Percentiles rank a stretch among this genome's conserved stretches.
These are phyloP conservation scores for Aphaenogaster floridana DNA, from an alignment of 1,140 invertebrate species.

Conservation along the genomic window DNA sequence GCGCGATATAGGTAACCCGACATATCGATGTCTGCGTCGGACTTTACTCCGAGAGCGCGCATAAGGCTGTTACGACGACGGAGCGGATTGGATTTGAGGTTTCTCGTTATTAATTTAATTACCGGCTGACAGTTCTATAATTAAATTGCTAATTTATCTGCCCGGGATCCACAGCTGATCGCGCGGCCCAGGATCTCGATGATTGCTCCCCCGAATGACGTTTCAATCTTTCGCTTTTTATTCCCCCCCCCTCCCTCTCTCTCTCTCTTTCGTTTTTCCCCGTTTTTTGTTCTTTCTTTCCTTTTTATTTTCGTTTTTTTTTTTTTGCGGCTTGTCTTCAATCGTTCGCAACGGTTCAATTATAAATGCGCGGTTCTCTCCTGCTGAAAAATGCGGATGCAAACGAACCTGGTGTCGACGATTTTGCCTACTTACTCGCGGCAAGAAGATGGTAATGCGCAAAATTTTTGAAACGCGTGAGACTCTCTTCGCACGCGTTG, in stretches of 20 bases:
- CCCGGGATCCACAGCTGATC: constrained; percentile 80
- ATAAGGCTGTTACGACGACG: constrained; percentile 79
- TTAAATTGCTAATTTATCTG: constrained; percentile 87
- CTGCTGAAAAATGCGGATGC: constrained; percentile 32
- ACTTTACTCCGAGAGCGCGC: constrained; percentile 65
- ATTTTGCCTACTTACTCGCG: background rate
- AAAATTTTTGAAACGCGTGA: constrained; percentile 10
- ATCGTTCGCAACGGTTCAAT: constrained; percentile 29
- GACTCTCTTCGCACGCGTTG: background rate
- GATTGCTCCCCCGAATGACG: constrained; percentile 82
- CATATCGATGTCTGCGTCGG: constrained; percentile 70
- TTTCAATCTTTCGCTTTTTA: constrained; percentile 81
- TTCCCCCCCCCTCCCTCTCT: background rate
- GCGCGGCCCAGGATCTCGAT: constrained; percentile 75
- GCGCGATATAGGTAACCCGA: constrained; percentile 61
- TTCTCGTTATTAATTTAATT: constrained; percentile 87
- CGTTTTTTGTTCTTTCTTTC: constrained; percentile 30
- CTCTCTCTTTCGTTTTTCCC: background rate
- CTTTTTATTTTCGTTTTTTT: constrained; percentile 17
- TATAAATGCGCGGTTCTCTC: constrained; percentile 38
- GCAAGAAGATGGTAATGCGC: constrained; percentile 19
- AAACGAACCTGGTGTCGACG: background rate
- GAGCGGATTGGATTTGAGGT: constrained; percentile 84
- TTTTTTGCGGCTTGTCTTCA: constrained; percentile 43
- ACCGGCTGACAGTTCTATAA: constrained; percentile 86